These are phyloP conservation scores for Calliopsis andreniformis DNA, from an alignment of 1,140 invertebrate species.

Conservation along the genomic window DNA sequence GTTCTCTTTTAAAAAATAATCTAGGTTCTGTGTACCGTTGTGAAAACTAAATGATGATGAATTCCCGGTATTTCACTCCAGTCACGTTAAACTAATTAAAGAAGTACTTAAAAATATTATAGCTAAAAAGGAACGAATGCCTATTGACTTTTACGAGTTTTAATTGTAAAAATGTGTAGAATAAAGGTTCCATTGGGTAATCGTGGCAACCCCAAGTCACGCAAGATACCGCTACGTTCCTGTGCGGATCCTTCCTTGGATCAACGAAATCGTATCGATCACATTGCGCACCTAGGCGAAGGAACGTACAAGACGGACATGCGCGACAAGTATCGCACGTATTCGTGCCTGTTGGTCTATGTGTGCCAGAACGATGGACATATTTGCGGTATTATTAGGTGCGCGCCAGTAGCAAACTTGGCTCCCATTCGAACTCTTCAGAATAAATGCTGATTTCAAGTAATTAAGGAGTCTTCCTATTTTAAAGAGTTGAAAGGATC, in stretches of 20 bases:
- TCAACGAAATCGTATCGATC: slow-evolving; percentile 66
- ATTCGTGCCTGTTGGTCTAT: slow-evolving; percentile 28
- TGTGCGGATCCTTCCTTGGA: slow-evolving; percentile 55
- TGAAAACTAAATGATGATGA: too few species aligned
- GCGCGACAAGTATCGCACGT: slow-evolving; percentile 59
- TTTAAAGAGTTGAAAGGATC: too few species aligned
- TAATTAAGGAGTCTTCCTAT: not conserved
- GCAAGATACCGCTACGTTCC: slow-evolving; percentile 7
- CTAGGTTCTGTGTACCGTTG: too few species aligned
- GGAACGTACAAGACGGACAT: slow-evolving; percentile 60
- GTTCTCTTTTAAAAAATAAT: too few species aligned
- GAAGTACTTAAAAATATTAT: too few species aligned
- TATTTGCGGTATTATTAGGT: slow-evolving; percentile 63
- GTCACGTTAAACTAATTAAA: too few species aligned
- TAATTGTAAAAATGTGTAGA: too few species aligned
- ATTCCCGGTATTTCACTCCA: too few species aligned
- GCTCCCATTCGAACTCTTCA: not conserved
- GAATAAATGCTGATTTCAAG: not conserved
- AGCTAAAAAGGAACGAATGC: too few species aligned
- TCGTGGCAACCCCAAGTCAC: not conserved
- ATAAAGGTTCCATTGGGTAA: not conserved
- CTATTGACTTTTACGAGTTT: too few species aligned
- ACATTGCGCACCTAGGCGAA: slow-evolving; percentile 61
- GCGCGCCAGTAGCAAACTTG: slow-evolving; percentile 16
- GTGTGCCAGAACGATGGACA: slow-evolving; percentile 41